These are phyloP conservation scores for Procambarus virginalis DNA, from an alignment of 1,140 invertebrate genomes.

Conservation along the genomic window DNA sequence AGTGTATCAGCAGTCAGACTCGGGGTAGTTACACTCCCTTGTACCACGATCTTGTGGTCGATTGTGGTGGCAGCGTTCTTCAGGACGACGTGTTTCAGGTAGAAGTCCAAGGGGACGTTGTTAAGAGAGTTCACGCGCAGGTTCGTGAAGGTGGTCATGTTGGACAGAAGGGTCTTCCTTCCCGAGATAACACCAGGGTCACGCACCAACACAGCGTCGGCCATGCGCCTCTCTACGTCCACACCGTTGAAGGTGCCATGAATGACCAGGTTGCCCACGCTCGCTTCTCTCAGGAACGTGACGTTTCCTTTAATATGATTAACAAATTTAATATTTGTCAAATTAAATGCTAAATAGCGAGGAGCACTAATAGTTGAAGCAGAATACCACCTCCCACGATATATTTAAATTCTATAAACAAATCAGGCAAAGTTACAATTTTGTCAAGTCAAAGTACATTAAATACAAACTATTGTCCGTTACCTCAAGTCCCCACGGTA, in stretches of 20 bases:
- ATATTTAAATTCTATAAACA: too few relatives aligned
- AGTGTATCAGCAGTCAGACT: not conserved
- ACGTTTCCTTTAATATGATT: slow-evolving; percentile 16
- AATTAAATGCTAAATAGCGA: too few relatives aligned
- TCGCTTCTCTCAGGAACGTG: slow-evolving; percentile 18
- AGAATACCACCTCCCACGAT: too few relatives aligned
- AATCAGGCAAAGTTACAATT: too few relatives aligned
- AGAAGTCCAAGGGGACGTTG: not conserved
- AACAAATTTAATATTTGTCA: too few relatives aligned
- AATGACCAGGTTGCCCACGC: not conserved
- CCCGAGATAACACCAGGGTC: slow-evolving; percentile 3
- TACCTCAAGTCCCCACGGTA: too few relatives aligned
- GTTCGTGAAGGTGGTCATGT: slow-evolving; percentile 35
- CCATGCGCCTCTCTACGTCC: not conserved
- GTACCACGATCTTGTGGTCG: not conserved
- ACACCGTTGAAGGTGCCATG: not conserved
- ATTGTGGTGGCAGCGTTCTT: not conserved
- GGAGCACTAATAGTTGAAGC: too few relatives aligned
- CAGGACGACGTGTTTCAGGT: not conserved
- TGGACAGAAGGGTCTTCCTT: slow-evolving; percentile 20
- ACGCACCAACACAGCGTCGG: not conserved
- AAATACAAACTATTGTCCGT: too few relatives aligned
- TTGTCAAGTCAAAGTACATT: too few relatives aligned
- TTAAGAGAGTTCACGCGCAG: not conserved
- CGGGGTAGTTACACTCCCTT: not conserved